Evolutionary conservation across 2,113 vertebrate species (phyloP).

Genomic region (Oncorhynchus tshawytscha): DNA sequence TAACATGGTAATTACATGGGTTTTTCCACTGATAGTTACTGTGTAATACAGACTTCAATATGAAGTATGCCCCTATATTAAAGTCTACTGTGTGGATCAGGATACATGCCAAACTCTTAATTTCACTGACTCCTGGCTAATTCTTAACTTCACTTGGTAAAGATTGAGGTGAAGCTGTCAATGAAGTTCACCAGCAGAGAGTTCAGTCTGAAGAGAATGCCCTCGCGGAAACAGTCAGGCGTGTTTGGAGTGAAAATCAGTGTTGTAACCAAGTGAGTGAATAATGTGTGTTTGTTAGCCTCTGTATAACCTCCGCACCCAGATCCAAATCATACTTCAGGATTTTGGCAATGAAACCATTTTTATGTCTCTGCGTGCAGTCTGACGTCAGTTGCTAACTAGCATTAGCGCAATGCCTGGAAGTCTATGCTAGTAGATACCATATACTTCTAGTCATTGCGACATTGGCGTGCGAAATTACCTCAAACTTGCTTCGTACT

Average conservation of each 20-base stretch:
- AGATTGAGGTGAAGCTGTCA: constrained; percentile 95
- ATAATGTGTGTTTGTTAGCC: not conserved
- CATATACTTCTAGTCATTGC: too few relatives aligned
- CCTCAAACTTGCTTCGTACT: too few relatives aligned
- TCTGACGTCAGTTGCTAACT: too few relatives aligned
- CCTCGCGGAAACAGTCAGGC: constrained; percentile 89
- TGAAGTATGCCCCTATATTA: not conserved
- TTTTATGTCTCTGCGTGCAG: too few relatives aligned
- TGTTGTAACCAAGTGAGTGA: constrained; percentile 91
- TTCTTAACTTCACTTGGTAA: constrained; percentile 19
- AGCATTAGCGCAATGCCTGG: too few relatives aligned
- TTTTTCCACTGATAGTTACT: not conserved
- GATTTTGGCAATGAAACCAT: too few relatives aligned
- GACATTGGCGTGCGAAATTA: too few relatives aligned
- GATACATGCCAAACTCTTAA: not conserved
- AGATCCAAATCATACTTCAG: too few relatives aligned
- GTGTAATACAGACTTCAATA: not conserved
- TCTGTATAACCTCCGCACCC: not conserved
- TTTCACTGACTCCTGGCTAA: not conserved
- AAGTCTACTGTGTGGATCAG: not conserved
- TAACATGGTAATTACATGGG: not conserved
- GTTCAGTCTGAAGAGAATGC: constrained; percentile 94
- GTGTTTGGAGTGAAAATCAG: constrained; percentile 97
- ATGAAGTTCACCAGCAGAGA: constrained; percentile 96
- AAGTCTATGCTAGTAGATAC: too few relatives aligned